phyloP scores from a whole-genome alignment of 2,888 invertebrate species.

The Hypomecis atomaria region DNA sequence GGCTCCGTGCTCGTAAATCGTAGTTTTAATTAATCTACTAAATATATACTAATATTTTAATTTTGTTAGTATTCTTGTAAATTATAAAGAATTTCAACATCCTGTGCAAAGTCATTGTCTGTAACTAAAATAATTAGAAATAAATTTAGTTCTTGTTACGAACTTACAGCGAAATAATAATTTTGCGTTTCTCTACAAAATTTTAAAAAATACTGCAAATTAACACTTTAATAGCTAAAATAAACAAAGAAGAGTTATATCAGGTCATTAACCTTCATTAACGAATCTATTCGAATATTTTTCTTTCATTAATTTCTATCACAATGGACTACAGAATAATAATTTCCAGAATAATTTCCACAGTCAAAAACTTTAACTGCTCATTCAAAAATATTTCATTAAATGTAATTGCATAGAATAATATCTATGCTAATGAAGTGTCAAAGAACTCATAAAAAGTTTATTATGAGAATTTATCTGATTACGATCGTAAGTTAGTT shows the following conservation, averaged over 20 bases:
- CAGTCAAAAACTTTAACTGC: constrained; percentile 46
- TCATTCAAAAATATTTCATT: constrained; percentile 43
- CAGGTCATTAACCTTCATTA: constrained; percentile 35
- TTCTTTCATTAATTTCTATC: constrained; percentile 34
- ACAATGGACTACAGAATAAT: constrained; percentile 42
- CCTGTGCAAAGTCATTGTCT: constrained; percentile 2
- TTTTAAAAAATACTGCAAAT: too few relatives aligned
- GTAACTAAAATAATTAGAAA: constrained; percentile 2
- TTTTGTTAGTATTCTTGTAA: background rate
- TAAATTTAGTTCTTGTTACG: constrained; percentile 2
- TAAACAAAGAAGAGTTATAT: background rate
- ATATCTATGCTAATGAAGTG: constrained; percentile 43
- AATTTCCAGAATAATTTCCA: constrained; percentile 37
- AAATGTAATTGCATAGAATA: constrained; percentile 35
- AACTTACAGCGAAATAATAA: too few relatives aligned
- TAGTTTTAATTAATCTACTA: constrained; percentile 23
- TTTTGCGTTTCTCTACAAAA: too few relatives aligned
- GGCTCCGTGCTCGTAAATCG: constrained; percentile 17
- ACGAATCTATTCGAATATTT: constrained; percentile 27
- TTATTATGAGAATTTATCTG: constrained; percentile 42
- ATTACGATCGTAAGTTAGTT: constrained; percentile 34
- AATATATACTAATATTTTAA: constrained; percentile 5
- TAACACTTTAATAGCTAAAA: too few relatives aligned
- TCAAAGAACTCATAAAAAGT: constrained; percentile 46
- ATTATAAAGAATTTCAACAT: constrained; percentile 4